Evolutionary conservation across 2,113 vertebrate genomes (phyloP).

Genomic region (Platysternon megacephalum): DNA sequence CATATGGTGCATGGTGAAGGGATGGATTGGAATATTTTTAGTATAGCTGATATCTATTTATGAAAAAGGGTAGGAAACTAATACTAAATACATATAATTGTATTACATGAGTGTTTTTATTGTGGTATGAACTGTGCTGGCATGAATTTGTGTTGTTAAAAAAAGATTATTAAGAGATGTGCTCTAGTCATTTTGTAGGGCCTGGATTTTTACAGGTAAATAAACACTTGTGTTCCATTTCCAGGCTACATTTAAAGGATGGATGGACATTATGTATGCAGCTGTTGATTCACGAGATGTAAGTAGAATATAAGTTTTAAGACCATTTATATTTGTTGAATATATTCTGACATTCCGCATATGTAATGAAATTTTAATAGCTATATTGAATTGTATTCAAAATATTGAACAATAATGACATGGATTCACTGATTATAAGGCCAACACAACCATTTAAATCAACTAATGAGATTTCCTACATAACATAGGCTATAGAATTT

Average conservation of each 20-base stretch:
- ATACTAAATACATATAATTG: constrained; percentile 6
- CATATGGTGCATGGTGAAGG: neutral
- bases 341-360: neutral
- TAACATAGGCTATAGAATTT: neutral
- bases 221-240: constrained; percentile 55
- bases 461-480: neutral
- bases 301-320: constrained; percentile 71
- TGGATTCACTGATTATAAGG: neutral
- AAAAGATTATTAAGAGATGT: neutral
- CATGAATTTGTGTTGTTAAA: neutral
- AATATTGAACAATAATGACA: neutral
- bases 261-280: constrained; percentile 97
- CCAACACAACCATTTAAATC: neutral
- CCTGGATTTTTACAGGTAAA: constrained; percentile 18
- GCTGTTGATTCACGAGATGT: constrained; percentile 91
- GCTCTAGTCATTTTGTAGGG: neutral
- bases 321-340: neutral
- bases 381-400: neutral
- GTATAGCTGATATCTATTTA: neutral
- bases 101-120: neutral
- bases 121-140: neutral
- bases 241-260: constrained; percentile 98
- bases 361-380: neutral
- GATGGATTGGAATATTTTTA: neutral
- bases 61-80: neutral